A percentile compares a stretch with the other conserved stretches of the same genome.
These are phyloP conservation scores for Bellardia bayeri DNA, from an alignment of 2,888 invertebrate genomes.

Conservation along the genomic window DNA sequence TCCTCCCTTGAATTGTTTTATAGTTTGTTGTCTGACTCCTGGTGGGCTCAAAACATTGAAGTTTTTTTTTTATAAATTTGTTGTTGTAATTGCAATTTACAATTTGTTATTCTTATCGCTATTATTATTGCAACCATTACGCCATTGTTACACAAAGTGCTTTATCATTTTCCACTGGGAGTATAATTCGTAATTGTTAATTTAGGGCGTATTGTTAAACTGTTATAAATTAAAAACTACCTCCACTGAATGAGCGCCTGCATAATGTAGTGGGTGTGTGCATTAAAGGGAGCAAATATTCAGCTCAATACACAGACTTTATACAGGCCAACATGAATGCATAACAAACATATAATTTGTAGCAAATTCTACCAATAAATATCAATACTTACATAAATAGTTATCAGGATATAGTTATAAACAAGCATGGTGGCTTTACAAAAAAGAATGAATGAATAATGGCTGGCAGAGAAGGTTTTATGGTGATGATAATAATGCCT, in stretches of 20 bases:
- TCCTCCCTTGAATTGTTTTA: slow-evolving; percentile 6
- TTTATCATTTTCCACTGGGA: slow-evolving; percentile 61
- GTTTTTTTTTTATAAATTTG: slow-evolving; percentile 16
- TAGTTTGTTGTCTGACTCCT: slow-evolving; percentile 18
- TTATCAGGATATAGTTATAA: neutral
- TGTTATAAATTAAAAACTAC: slow-evolving; percentile 67
- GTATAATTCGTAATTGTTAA: slow-evolving; percentile 68
- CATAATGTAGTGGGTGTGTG: neutral
- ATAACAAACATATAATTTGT: slow-evolving; percentile 8
- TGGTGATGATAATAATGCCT: neutral
- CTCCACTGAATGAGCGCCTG: slow-evolving; percentile 26
- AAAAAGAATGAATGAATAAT: slow-evolving; percentile 10
- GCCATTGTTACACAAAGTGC: slow-evolving; percentile 13
- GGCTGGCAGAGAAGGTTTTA: neutral
- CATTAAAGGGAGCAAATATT: neutral
- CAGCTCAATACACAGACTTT: slow-evolving; percentile 1
- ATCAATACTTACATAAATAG: neutral
- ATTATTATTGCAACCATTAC: neutral
- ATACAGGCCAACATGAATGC: neutral
- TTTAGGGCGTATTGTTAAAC: slow-evolving; percentile 69
- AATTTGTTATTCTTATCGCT: slow-evolving; percentile 1
- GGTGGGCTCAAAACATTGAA: slow-evolving; percentile 17
- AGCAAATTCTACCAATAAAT: slow-evolving; percentile 42
- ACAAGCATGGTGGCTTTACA: neutral
- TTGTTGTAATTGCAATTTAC: slow-evolving; percentile 31